Base-by-base conservation (phyloP, 2,888 invertebrate species). In the Candidula unifasciata region DNA sequence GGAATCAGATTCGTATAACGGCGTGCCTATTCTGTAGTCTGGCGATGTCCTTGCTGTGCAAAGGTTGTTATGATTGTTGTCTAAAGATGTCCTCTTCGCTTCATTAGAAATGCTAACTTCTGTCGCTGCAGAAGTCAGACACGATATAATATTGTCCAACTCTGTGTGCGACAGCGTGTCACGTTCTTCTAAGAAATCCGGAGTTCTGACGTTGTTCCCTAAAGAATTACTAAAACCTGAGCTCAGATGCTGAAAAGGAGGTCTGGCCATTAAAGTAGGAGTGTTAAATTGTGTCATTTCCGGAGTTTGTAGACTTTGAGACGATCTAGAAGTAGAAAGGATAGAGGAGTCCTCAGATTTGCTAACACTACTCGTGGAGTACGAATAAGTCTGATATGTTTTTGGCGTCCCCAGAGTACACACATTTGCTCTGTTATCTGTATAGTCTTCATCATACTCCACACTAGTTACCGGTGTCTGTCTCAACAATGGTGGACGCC, bases 1-100 rank as follows among this genome's bases (percentile, higher is more conserved):
- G 8, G 83, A 78, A 24, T 83, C 79, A 21, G 83, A 83, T 44
- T 83, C 79, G 37, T 79, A 83, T 2, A 71, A 24, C 3, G 71
- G 71, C 2, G 69, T 77, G 37, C 68, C 35, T 0, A 30, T 52
- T 13, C 82, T 33, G 27, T 83, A 77, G 3, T 64, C 82, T 27
- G 21, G 13, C 1, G 79, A 27, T 30, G 74, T 30, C 54, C 74
- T 5, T 21, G 13, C 24, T 37, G 60, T 35, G 5, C 44, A 27
- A 30, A 6, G 8, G 27, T 5, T 21, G 10, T 66, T 27, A 35
- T 64, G 60, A n/a, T 16, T 24, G 21, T n/a, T 52, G 44, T 2
- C n/a, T 6, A 60, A 13, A 3, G 37, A 64, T 10, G 64, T n/a
- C 16, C 16, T 64, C 37, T n/a, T 64, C 16, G 24, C 18, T 6